Conservation (phyloP, 2,797 vertebrate species). For the Enteromius anoplus region DNA sequence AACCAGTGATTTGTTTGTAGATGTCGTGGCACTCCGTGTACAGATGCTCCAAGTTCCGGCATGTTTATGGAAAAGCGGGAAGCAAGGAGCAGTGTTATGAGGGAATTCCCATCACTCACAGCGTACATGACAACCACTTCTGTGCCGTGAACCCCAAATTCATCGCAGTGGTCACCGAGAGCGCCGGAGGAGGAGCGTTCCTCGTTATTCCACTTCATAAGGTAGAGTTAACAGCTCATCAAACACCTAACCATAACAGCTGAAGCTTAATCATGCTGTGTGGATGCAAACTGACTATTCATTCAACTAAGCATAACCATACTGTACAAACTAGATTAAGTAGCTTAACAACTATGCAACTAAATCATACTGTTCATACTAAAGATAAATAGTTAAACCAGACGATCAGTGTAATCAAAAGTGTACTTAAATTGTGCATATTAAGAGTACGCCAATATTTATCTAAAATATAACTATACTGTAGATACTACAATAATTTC, state of each 20-base stretch:
- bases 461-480: neutral
- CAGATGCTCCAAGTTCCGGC: constrained; percentile 86
- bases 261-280: neutral
- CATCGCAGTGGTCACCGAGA: constrained; percentile 83
- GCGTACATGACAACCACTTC: constrained; percentile 85
- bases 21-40: constrained; percentile 88
- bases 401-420: neutral
- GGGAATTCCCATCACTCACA: constrained; percentile 83
- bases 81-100: constrained; percentile 84
- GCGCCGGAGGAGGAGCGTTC: constrained; percentile 81
- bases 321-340: neutral
- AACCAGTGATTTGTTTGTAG: constrained; percentile 60
- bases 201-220: constrained; percentile 82
- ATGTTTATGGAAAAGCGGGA: constrained; percentile 82
- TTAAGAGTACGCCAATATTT: neutral
- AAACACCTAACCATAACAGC: neutral
- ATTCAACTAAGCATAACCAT: neutral
- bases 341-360: neutral
- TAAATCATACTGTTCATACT: neutral
- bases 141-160: constrained; percentile 82
- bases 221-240: constrained; percentile 63
- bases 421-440: neutral
- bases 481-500: neutral
- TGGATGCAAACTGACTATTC: neutral
- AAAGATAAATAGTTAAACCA: neutral